These are phyloP conservation scores for Sphaerophoria taeniata DNA, from an alignment of 2,888 invertebrate genomes.

Conservation along the genomic window DNA sequence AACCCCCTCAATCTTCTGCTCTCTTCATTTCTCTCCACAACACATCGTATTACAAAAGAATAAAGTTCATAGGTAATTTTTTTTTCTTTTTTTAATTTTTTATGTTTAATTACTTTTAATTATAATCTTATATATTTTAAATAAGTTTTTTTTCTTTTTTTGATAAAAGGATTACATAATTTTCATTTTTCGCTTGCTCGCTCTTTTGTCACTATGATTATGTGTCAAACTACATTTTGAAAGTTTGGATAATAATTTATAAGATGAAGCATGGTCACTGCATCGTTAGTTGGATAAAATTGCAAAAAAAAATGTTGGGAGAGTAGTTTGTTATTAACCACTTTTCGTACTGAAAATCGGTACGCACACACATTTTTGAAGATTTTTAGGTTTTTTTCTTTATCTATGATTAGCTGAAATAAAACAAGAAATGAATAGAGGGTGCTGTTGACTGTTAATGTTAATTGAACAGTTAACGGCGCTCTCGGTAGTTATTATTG, in stretches of 20 bases:
- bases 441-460: conserved; percentile 11
- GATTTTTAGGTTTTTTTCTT: conserved; percentile 23
- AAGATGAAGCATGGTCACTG: conserved; percentile 63
- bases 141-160: conserved; percentile 60
- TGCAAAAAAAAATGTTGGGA: conserved; percentile 61
- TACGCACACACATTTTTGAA: conserved; percentile 70
- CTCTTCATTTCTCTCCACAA: conserved; percentile 65
- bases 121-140: conserved; percentile 73
- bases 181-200: conserved; percentile 59
- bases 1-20: conserved; percentile 56
- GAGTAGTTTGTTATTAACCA: conserved; percentile 73
- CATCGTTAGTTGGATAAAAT: conserved; percentile 59
- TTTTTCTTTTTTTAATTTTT: conserved; percentile 48
- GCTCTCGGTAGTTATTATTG: conserved; percentile 77
- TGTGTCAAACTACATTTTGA: conserved; percentile 64
- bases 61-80: conserved; percentile 60
- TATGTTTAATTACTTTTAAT: conserved; percentile 58
- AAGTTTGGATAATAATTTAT: conserved; percentile 49
- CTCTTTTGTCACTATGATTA: conserved; percentile 70
- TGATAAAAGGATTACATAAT: conserved; percentile 68
- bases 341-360: conserved; percentile 68
- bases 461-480: conserved; percentile 70
- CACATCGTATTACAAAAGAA: conserved; percentile 59
- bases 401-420: conserved; percentile 58
- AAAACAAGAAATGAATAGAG: conserved; percentile 32